Evolutionary conservation across 2,888 invertebrate species (phyloP).

Genomic region (Andrena haemorrhoa): DNA sequence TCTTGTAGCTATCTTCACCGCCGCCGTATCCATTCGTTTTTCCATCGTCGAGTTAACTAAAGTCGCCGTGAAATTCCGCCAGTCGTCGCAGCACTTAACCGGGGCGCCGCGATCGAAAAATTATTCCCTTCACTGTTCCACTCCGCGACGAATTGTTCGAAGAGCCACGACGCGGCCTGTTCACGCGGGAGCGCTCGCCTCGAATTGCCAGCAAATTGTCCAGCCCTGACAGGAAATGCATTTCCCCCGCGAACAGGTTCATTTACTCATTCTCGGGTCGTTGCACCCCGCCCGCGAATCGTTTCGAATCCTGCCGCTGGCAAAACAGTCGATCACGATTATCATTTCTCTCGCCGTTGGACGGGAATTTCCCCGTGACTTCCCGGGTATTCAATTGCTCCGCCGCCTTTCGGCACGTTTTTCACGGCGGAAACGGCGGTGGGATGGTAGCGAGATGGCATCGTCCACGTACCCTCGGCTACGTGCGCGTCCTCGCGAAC

Average conservation of each 20-base stretch:
- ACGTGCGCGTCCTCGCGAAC: conserved; percentile 39
- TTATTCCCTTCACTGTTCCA: not conserved
- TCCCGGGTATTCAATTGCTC: not conserved
- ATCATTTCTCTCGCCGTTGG: not conserved
- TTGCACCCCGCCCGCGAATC: conserved; percentile 3
- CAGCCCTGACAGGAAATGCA: conserved; percentile 15
- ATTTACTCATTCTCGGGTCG: conserved; percentile 27
- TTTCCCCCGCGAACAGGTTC: conserved; percentile 22
- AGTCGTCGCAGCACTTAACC: not conserved
- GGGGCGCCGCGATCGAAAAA: conserved; percentile 6
- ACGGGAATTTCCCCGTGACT: not conserved
- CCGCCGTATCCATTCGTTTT: conserved; percentile 29
- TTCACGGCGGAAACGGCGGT: not conserved
- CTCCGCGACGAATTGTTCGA: not conserved
- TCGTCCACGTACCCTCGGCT: conserved; percentile 23
- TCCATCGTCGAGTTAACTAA: conserved; percentile 12
- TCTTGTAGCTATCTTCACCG: conserved; percentile 31
- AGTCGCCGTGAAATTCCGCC: not conserved
- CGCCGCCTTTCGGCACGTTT: conserved; percentile 5
- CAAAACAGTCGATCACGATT: conserved; percentile 9
- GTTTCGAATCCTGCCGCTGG: not conserved
- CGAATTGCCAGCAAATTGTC: conserved; percentile 40
- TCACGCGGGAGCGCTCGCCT: not conserved
- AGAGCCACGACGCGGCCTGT: not conserved
- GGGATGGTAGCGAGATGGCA: not conserved